Evolutionary conservation across 2,797 vertebrate species (phyloP).

Genomic region (Lithobates sylvaticus): DNA sequence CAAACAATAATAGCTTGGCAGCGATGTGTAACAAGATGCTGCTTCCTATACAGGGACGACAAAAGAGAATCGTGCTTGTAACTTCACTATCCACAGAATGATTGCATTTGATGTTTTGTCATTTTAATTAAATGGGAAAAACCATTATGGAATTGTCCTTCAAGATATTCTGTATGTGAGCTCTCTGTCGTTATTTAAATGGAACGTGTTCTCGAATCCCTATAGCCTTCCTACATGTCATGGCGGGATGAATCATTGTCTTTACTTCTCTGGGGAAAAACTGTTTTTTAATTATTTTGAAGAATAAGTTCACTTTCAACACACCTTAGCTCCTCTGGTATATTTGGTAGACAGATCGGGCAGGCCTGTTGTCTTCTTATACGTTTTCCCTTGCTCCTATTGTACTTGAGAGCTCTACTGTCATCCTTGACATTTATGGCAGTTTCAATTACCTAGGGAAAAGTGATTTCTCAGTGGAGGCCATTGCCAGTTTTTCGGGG

Average conservation of each 20-base stretch:
- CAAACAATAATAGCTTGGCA: conserved; percentile 56
- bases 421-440: no score
- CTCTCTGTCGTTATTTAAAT: conserved; percentile 17
- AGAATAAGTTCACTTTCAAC: conserved; percentile 2
- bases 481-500: no score
- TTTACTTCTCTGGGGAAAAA: neutral
- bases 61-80: conserved; percentile 1
- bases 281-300: neutral
- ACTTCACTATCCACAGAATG: conserved; percentile 22
- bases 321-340: neutral
- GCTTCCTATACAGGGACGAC: conserved; percentile 22
- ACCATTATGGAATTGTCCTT: conserved; percentile 61
- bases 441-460: no score
- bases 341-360: no score
- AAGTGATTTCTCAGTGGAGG: no score
- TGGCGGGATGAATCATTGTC: conserved; percentile 16
- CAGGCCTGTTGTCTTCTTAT: neutral
- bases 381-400: neutral
- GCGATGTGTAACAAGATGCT: conserved; percentile 53
- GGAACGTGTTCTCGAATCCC: conserved; percentile 36
- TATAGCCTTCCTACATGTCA: conserved; percentile 24
- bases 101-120: conserved; percentile 59
- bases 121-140: conserved; percentile 61
- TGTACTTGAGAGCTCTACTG: neutral
- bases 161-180: conserved; percentile 38